Evolutionary conservation across 2,888 invertebrate species (phyloP).

Genomic region (Sympetrum striolatum): DNA sequence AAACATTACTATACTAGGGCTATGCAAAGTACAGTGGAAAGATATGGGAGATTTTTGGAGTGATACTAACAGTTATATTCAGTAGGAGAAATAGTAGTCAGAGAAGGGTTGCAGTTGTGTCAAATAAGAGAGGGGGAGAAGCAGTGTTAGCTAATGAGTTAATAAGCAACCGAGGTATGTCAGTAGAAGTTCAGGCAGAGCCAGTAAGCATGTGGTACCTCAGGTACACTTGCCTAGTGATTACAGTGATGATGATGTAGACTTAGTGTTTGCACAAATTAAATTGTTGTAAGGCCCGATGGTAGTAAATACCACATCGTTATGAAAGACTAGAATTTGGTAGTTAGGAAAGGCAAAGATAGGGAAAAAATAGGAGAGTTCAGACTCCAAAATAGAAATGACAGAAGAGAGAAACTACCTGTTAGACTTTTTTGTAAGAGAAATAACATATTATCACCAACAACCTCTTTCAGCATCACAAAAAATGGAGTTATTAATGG

Average conservation of each 20-base stretch:
- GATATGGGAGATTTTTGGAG: background rate
- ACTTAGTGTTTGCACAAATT: background rate
- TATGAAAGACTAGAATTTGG: background rate
- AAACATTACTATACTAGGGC: background rate
- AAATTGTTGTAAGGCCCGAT: too few species aligned
- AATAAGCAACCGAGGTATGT: background rate
- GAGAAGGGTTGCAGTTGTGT: background rate
- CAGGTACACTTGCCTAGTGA: too few species aligned
- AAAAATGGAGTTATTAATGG: too few species aligned
- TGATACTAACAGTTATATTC: too few species aligned
- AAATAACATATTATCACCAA: background rate
- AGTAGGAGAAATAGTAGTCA: too few species aligned
- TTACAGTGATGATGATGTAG: background rate
- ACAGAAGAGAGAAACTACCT: background rate
- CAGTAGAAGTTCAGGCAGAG: background rate
- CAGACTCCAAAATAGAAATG: background rate
- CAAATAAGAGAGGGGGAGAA: background rate
- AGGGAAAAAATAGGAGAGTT: background rate
- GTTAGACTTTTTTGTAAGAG: background rate
- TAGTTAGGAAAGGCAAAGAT: background rate
- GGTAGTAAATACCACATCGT: too few species aligned
- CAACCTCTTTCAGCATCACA: too few species aligned
- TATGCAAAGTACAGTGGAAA: background rate
- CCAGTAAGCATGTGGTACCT: background rate
- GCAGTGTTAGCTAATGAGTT: background rate